Base-by-base conservation (phyloP, 1,140 invertebrate species). In the Drosophila nigrodunni region DNA sequence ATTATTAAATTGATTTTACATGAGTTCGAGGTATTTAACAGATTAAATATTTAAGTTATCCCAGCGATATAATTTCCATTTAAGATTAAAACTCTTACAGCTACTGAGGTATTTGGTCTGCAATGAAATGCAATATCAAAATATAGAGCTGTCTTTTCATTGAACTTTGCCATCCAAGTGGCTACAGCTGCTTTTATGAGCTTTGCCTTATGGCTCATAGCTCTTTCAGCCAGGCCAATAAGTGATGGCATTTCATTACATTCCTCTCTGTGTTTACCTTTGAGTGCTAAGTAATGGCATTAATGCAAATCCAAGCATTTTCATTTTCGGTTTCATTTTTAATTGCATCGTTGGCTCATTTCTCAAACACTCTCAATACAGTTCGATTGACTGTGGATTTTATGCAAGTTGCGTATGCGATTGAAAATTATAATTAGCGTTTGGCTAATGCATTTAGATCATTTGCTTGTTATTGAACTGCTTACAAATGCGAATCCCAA, bases 261-360 rank as follows among this genome's bases (percentile, higher is more conserved):
- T 41, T 44, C 6, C 18, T 21, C 25, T 59, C 21, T 59, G 10
- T 59, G 41, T 15, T 18, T 34, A 21, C 41, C 18, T 39, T 5
- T 13, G 10, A 21, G n/a, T 58, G 7, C 25, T 30, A 30, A 30
- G 6, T 61, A 54, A 15, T 47, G 13, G 39, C 34, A 35, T 68
- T 68, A 80, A 80, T 77, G 81, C 68, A 70, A 85, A 74, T 80
- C 67, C 50, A 49, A 72, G 77, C 58, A 82, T 85, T 43, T 80
- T 21, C 18, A 21, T 2, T 21, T 1, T 21, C 18, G 1, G 18
- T 21, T 80, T 58, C 60, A 54, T 52, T 67, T 83, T 85, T 83
- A 80, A 83, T 83, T 83, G 68, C 77, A 80, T 79, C 76, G 66
- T 77, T 79, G 59, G 35, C 72, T 57, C 7, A 44, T 15, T 25